These are phyloP conservation scores for Pteria penguin DNA, from an alignment of 2,888 invertebrate genomes.

Conservation along the genomic window DNA sequence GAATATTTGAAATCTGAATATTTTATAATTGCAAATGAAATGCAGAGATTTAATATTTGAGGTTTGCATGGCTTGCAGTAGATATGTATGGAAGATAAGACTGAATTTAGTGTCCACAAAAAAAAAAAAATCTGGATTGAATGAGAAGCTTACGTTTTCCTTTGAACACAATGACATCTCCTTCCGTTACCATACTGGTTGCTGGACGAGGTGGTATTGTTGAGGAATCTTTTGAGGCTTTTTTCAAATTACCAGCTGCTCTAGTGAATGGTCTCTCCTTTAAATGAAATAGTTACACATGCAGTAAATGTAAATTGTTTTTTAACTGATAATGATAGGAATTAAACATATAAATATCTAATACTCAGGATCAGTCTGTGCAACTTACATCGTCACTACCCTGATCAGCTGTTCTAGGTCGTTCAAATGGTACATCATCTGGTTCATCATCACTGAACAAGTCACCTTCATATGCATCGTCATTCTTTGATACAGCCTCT, in stretches of 20 bases:
- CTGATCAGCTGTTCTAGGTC: slow-evolving; percentile 76
- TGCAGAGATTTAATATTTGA: too few relatives aligned
- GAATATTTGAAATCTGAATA: too few relatives aligned
- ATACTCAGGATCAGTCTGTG: not conserved
- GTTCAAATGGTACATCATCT: slow-evolving; percentile 69
- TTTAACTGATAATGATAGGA: not conserved
- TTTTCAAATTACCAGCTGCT: slow-evolving; percentile 66
- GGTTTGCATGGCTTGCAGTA: too few relatives aligned
- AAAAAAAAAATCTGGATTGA: too few relatives aligned
- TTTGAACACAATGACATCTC: slow-evolving; percentile 70
- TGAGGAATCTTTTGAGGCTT: slow-evolving; percentile 49
- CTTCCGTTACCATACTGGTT: slow-evolving; percentile 62
- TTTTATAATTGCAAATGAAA: too few relatives aligned
- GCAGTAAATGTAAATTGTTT: not conserved
- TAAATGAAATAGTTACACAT: not conserved
- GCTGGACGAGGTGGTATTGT: slow-evolving; percentile 53
- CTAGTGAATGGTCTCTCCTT: slow-evolving; percentile 74
- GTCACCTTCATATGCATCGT: slow-evolving; percentile 79
- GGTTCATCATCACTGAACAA: slow-evolving; percentile 71
- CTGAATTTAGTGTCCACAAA: too few relatives aligned
- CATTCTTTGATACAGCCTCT: slow-evolving; percentile 83
- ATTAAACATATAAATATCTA: not conserved
- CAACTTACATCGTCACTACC: slow-evolving; percentile 57
- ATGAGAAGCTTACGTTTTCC: slow-evolving; percentile 64
- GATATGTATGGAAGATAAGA: too few relatives aligned